A percentile compares a stretch with the other conserved stretches of the same genome.
Conservation (phyloP, 53 echinoderm and acorn worm genomes). For the Arbacia lixula region DNA sequence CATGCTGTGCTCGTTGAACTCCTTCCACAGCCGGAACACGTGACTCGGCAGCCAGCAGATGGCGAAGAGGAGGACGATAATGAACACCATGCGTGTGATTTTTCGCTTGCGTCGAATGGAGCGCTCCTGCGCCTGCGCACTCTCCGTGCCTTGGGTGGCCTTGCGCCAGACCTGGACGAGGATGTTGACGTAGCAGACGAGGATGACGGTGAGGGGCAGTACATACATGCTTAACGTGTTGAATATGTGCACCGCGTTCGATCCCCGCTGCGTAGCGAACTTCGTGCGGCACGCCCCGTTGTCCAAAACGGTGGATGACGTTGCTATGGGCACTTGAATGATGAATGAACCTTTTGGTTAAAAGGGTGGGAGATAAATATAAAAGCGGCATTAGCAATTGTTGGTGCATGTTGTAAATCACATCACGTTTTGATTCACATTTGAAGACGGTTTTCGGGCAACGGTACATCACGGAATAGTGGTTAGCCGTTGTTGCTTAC, state of each 20-base stretch:
- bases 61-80: conserved; percentile 78
- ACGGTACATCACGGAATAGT: too few species aligned
- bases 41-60: conserved; percentile 85
- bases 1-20: conserved; percentile 25
- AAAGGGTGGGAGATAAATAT: too few species aligned
- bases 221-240: conserved; percentile 69
- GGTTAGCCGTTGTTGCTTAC: too few species aligned
- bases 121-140: conserved; percentile 77
- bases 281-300: background rate
- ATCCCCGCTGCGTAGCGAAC: conserved; percentile 9
- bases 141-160: conserved; percentile 68
- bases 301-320: conserved; percentile 14
- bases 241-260: conserved; percentile 55
- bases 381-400: too few species aligned
- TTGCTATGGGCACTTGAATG: conserved; percentile 50
- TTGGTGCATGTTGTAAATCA: too few species aligned
- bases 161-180: conserved; percentile 79
- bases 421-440: too few species aligned
- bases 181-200: conserved; percentile 80
- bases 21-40: conserved; percentile 64
- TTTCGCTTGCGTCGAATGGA: conserved; percentile 80
- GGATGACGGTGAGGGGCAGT: conserved; percentile 68
- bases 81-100: conserved; percentile 87
- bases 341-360: conserved; percentile 62
- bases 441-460: too few species aligned